phyloP scores from a whole-genome alignment of 1,140 invertebrate species.

The Protaetia brevitarsis region DNA sequence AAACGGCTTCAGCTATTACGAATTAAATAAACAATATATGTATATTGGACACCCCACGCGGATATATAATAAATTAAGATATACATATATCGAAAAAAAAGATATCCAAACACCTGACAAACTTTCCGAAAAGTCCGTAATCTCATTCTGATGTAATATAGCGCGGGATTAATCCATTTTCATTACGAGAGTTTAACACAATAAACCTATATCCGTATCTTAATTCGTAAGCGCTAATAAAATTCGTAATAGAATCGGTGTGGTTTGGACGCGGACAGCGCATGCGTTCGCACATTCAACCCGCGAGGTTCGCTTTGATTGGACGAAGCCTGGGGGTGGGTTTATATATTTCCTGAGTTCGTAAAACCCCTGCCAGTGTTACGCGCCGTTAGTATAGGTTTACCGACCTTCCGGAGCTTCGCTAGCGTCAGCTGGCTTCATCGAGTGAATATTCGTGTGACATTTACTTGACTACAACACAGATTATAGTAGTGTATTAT shows the following conservation, averaged over 20 bases:
- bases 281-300: background rate
- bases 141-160: conserved; percentile 10
- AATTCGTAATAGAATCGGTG: background rate
- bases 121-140: background rate
- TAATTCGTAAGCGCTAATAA: conserved; percentile 17
- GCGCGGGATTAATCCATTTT: background rate
- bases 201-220: conserved; percentile 17
- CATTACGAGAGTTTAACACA: conserved; percentile 9
- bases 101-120: conserved; percentile 9
- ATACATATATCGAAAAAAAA: background rate
- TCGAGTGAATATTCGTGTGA: background rate
- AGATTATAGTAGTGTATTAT: background rate
- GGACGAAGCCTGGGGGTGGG: background rate
- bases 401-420: background rate
- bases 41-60: too few species aligned
- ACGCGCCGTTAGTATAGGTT: background rate
- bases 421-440: background rate
- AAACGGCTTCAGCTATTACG: too few species aligned
- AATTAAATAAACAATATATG: too few species aligned
- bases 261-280: background rate
- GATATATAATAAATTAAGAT: too few species aligned
- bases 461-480: background rate
- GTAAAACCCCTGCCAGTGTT: conserved; percentile 10
- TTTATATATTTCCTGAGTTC: background rate
- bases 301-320: background rate